Base-by-base conservation (phyloP, 2,888 invertebrate genomes). In the Tolmerus cingulatus region DNA sequence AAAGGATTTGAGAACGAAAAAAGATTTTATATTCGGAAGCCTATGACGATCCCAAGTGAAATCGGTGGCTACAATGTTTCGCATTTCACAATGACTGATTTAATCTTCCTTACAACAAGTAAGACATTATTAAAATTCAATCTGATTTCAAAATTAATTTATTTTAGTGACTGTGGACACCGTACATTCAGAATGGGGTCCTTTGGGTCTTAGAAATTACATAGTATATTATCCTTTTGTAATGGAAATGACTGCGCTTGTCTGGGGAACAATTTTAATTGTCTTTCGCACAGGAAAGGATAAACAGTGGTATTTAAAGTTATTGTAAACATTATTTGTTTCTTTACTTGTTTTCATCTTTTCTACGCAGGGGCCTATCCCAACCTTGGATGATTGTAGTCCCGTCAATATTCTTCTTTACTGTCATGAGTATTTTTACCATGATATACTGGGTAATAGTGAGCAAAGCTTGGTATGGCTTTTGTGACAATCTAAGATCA, bases 371-470 rank as follows among this genome's bases (percentile, higher is more conserved):
- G 82, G 82, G 82, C n/a, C 57, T 82, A 12, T 57, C 57, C 19
- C 57, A 82, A 12, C 82, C 82, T 19, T 82, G 82, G 82, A 82
- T 82, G 57, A 82, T 82, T 30, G 82, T 82, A 2, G 37, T 82
- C 0, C 82, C 82, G 14, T 82, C 82, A n/a, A 82, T 82, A 57
- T 27, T 82, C 57, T 46, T 82, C 12, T 82, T 82, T 34, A n/a
- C 19, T 30, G 14, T 82, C 1, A 82, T 82, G 82, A 40, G n/a
- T 19, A n/a, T 82, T 23, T 57, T n/a, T 7, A 34, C 82, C 1
- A 37, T 57, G 14, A 66, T 66, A n/a, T 82, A 57, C 37, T 55
- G 34, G 37, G 14, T 57, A 4, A 51, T 82, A 37, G 51, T 27
- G 5, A 19, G 5, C 7, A 19, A n/a, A 27, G n/a, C 37, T n/a